These are phyloP conservation scores for Steinernema carpocapsae DNA, from an alignment of 2,888 invertebrate species.

Conservation along the genomic window DNA sequence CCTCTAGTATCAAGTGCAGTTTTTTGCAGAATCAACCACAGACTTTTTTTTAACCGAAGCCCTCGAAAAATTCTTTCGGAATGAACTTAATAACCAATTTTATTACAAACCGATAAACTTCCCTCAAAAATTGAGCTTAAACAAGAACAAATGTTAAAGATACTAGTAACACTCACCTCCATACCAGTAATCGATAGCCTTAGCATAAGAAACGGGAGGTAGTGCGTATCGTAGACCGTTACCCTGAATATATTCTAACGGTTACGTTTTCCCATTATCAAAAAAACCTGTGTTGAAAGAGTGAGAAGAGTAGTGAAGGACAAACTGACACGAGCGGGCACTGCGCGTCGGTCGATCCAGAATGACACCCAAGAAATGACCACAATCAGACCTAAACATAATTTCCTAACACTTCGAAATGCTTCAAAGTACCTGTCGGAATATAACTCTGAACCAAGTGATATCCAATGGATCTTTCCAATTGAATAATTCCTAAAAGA, in stretches of 20 bases:
- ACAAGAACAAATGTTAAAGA: too few relatives aligned
- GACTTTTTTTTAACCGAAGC: too few relatives aligned
- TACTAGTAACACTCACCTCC: conserved; percentile 48
- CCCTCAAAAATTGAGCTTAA: too few relatives aligned
- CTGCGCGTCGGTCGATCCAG: conserved; percentile 42
- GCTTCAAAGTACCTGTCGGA: conserved; percentile 45
- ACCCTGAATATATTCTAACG: conserved; percentile 46
- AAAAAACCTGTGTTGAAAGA: conserved; percentile 40
- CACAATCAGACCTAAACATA: conserved; percentile 32
- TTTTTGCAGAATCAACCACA: too few relatives aligned
- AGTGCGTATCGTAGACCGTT: conserved; percentile 63
- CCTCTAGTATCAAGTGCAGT: too few relatives aligned
- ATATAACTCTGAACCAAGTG: conserved; percentile 71
- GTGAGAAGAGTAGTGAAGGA: conserved; percentile 42
- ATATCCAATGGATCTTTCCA: conserved; percentile 73
- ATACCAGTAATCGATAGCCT: conserved; percentile 64
- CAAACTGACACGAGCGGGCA: conserved; percentile 43
- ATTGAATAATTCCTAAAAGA: conserved; percentile 56
- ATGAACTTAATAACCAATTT: too few relatives aligned
- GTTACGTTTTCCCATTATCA: neutral
- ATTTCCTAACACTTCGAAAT: neutral
- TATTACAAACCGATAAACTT: too few relatives aligned
- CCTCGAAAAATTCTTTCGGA: too few relatives aligned
- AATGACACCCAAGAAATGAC: conserved; percentile 40
- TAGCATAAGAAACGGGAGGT: conserved; percentile 61